Evolutionary conservation across 2,797 vertebrate genomes (phyloP).

Genomic region (Chloroceryle amazona): DNA sequence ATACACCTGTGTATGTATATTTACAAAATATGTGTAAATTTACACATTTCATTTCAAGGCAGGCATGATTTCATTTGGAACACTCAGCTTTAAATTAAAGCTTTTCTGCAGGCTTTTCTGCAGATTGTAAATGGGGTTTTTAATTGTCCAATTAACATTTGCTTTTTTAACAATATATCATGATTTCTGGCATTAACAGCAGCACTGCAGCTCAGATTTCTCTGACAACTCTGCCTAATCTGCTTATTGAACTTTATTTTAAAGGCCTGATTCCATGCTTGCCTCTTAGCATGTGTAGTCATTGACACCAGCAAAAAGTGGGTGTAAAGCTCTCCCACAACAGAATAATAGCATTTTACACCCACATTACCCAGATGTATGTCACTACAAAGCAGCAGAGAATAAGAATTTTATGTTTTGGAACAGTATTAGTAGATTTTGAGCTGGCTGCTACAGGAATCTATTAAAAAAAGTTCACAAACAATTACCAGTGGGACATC

Average conservation of each 20-base stretch:
- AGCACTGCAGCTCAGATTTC: constrained; percentile 12
- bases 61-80: not conserved
- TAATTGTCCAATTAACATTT: constrained; percentile 62
- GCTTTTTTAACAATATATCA: constrained; percentile 2
- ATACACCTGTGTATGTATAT: not conserved
- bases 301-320: not conserved
- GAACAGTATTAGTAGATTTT: constrained; percentile 10
- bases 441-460: constrained; percentile 1
- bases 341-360: constrained; percentile 9
- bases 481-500: constrained; percentile 13
- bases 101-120: constrained; percentile 12
- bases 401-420: constrained; percentile 16
- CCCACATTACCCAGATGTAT: not conserved
- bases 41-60: not conserved
- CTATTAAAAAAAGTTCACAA: not conserved
- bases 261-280: not conserved
- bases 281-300: not conserved
- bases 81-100: not conserved
- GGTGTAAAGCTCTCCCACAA: not conserved
- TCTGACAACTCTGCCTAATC: constrained; percentile 31
- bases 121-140: not conserved
- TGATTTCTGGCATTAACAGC: constrained; percentile 25
- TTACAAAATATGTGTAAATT: not conserved
- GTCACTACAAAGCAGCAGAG: not conserved
- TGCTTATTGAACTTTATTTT: constrained; percentile 24